Base-by-base conservation (phyloP, 2,113 vertebrate species). In the Sphaerodactylus townsendi region DNA sequence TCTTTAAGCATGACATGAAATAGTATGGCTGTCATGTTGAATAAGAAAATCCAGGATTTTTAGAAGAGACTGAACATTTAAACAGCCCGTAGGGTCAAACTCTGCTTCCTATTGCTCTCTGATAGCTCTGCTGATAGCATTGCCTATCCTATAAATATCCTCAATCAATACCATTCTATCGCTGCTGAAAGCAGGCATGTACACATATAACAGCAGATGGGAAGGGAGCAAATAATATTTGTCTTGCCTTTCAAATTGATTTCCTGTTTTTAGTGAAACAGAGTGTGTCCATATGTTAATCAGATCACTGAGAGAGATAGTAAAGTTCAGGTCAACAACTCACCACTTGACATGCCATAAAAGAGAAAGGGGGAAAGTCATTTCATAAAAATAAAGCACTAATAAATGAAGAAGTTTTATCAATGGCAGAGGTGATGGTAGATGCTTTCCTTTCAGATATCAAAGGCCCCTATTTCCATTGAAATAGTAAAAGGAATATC, bases 231-330 rank as follows among this genome's bases (percentile, higher is more conserved):
- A 93, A 94, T 82, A 86, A 90, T 88, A 90, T 95, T 94, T 91
- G 89, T 95, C 94, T 93, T 92, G 88, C 86, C 86, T 93, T 93
- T 94, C 91, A 85, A 87, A 91, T 89, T 89, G 92, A 89, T 93
- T 95, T 95, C 95, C 91, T 93, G 88, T 91, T 90, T 92, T 93
- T 81, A 77, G 82, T 73, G 78, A 93, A 88, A 65, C 15, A 53
- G 92, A 93, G 89, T 87, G 85, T 89, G 91, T 88, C 95, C 95
- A 94, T 95, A 94, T 96, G 96, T 93, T 91, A 85, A 92, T 95
- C 90, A 93, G 92, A 95, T 94, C 83, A 82, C 41, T 64, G 69
- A 78, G 87, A 35, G 77, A 93, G 93, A 92, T 92, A 85, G 88
- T 77, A 39, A 11, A 71, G 80, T 90, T 93, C 56, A 84, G 90